Evolutionary conservation across 2,888 invertebrate species (phyloP).

Genomic region (Pseudoips prasinana): DNA sequence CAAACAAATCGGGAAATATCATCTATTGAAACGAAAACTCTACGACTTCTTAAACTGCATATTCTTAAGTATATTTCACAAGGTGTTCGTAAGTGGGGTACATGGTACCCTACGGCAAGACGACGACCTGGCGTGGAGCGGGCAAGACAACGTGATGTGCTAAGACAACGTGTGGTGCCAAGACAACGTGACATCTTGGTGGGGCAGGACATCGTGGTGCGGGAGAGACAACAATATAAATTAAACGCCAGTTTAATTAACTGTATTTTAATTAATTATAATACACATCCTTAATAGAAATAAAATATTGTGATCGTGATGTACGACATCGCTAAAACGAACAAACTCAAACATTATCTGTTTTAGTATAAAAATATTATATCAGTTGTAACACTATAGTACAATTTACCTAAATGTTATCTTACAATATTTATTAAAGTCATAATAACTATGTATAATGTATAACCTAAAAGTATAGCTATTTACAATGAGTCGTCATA

Average conservation of each 20-base stretch:
- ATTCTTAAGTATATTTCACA: no score
- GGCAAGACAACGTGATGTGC: no score
- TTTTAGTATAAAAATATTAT: constrained; percentile 49
- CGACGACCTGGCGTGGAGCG: no score
- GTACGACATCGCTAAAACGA: constrained; percentile 20
- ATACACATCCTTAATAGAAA: constrained; percentile 27
- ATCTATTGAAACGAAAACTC: no score
- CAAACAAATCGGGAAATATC: no score
- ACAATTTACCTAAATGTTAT: constrained; percentile 26
- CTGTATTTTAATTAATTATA: constrained; percentile 32
- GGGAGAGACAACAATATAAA: background rate
- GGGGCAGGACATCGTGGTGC: no score
- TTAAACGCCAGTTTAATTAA: constrained; percentile 14
- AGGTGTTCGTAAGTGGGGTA: no score
- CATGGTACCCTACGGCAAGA: no score
- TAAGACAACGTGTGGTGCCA: no score
- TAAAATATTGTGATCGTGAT: constrained; percentile 21
- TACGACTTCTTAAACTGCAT: no score
- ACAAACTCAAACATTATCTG: constrained; percentile 8
- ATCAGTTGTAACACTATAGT: constrained; percentile 32
- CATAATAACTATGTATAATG: constrained; percentile 17
- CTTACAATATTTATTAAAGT: constrained; percentile 25
- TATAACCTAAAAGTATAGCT: constrained; percentile 1
- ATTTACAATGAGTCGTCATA: no score
- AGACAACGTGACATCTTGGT: no score